Evolutionary conservation across 2,888 invertebrate genomes (phyloP).

Genomic region (Carcina quercana): DNA sequence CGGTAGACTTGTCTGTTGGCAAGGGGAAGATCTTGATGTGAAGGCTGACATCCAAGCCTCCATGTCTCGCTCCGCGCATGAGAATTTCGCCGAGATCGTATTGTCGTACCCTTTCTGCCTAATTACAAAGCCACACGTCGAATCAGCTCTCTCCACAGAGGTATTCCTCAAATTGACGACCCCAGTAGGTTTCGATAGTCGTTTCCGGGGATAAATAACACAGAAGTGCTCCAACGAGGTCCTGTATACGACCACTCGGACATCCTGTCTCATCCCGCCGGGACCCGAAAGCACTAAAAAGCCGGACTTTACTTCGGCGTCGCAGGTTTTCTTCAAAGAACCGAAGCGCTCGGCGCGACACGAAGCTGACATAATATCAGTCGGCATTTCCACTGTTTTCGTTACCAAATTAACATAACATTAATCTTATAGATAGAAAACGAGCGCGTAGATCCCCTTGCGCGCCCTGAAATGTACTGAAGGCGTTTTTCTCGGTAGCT

Average conservation of each 20-base stretch:
- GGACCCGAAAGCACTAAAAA: constrained; percentile 74
- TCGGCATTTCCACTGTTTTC: constrained; percentile 51
- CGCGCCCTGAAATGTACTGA: constrained; percentile 36
- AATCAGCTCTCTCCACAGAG: constrained; percentile 63
- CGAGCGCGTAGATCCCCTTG: constrained; percentile 20
- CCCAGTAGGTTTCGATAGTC: constrained; percentile 75
- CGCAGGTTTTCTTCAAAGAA: constrained; percentile 41
- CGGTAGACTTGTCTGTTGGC: constrained; percentile 69
- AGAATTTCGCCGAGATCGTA: constrained; percentile 73
- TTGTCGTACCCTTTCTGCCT: constrained; percentile 78
- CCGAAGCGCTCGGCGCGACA: constrained; percentile 50
- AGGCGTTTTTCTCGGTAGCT: constrained; percentile 30
- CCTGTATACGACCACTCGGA: constrained; percentile 77
- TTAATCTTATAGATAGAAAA: constrained; percentile 20
- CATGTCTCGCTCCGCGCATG: constrained; percentile 73
- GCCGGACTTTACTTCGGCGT: constrained; percentile 77
- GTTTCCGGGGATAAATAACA: constrained; percentile 78
- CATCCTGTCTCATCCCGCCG: constrained; percentile 74
- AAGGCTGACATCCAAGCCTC: constrained; percentile 77
- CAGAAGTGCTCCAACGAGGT: constrained; percentile 79
- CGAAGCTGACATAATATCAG: constrained; percentile 45
- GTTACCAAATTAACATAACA: constrained; percentile 32
- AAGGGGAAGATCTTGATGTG: constrained; percentile 57
- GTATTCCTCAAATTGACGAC: constrained; percentile 77
- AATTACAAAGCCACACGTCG: constrained; percentile 70